phyloP scores from a whole-genome alignment of 2,113 vertebrate genomes.

The Sisor rabdophorus region DNA sequence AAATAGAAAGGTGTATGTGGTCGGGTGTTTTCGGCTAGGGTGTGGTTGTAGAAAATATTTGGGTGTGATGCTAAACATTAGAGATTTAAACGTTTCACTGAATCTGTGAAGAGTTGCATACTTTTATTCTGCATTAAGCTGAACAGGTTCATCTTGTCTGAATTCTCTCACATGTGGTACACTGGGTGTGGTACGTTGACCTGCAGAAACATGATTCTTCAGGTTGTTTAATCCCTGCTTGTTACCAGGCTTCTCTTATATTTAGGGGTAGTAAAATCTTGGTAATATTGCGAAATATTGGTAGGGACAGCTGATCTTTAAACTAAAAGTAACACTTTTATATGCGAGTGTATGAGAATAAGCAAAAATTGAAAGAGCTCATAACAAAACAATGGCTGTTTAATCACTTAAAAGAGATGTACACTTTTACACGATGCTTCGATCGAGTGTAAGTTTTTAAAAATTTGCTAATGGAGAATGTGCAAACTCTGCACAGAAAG shows the following conservation, averaged over 20 bases:
- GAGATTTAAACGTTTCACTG: slow-evolving; percentile 34
- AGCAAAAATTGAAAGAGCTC: neutral
- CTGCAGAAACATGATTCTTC: slow-evolving; percentile 63
- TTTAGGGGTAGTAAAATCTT: slow-evolving; percentile 18
- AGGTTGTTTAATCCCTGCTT: slow-evolving; percentile 10
- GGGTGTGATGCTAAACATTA: slow-evolving; percentile 38
- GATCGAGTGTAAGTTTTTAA: too few species aligned
- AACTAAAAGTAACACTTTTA: neutral
- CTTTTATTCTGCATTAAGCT: slow-evolving; percentile 28
- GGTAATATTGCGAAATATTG: neutral
- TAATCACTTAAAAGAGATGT: neutral
- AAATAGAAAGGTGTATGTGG: slow-evolving; percentile 12
- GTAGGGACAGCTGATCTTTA: neutral
- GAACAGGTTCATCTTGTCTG: slow-evolving; percentile 72
- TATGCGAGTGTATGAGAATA: neutral
- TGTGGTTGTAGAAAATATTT: slow-evolving; percentile 32
- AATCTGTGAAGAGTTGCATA: slow-evolving; percentile 28
- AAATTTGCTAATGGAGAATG: too few species aligned
- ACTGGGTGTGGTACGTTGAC: slow-evolving; percentile 40
- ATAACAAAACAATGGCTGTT: neutral
- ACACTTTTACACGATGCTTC: neutral
- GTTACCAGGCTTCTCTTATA: neutral
- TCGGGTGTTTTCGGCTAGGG: slow-evolving; percentile 29
- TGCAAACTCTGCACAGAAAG: too few species aligned
- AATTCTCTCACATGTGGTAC: slow-evolving; percentile 29